Conservation (phyloP, 2,113 vertebrate species). For the Hassar affinis region DNA sequence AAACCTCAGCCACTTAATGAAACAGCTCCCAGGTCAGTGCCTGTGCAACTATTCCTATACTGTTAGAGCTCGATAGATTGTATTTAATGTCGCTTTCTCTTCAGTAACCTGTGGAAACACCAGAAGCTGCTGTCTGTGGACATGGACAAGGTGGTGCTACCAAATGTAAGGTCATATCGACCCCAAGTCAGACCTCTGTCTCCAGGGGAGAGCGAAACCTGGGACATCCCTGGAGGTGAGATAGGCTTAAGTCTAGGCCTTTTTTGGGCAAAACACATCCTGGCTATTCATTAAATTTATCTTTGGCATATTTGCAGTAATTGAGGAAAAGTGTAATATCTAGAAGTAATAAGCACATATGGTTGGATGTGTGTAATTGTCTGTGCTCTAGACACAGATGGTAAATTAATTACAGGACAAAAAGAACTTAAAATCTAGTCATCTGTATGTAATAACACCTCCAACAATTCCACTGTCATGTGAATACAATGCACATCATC, state of each 20-base stretch:
- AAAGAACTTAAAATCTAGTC: neutral
- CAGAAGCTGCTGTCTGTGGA: slow-evolving; percentile 95
- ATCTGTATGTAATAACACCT: neutral
- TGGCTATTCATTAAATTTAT: neutral
- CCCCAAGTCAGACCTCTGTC: slow-evolving; percentile 96
- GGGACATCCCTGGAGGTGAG: slow-evolving; percentile 98
- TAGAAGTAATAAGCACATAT: neutral
- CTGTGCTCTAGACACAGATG: neutral
- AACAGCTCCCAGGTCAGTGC: slow-evolving; percentile 89
- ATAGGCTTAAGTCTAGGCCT: neutral
- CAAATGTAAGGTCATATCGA: slow-evolving; percentile 85
- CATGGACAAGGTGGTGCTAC: slow-evolving; percentile 91
- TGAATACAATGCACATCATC: neutral
- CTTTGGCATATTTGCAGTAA: neutral
- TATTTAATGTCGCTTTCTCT: neutral
- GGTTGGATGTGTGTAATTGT: neutral
- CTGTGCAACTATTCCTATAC: neutral
- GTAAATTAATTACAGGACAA: neutral
- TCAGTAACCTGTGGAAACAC: slow-evolving; percentile 98
- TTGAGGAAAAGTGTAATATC: neutral
- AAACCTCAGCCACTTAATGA: slow-evolving; percentile 98
- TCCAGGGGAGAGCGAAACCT: slow-evolving; percentile 94
- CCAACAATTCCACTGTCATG: neutral
- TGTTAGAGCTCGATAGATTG: neutral
- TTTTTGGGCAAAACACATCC: neutral